Conservation (phyloP, 2,888 invertebrate species). For the Griposia aprilina region DNA sequence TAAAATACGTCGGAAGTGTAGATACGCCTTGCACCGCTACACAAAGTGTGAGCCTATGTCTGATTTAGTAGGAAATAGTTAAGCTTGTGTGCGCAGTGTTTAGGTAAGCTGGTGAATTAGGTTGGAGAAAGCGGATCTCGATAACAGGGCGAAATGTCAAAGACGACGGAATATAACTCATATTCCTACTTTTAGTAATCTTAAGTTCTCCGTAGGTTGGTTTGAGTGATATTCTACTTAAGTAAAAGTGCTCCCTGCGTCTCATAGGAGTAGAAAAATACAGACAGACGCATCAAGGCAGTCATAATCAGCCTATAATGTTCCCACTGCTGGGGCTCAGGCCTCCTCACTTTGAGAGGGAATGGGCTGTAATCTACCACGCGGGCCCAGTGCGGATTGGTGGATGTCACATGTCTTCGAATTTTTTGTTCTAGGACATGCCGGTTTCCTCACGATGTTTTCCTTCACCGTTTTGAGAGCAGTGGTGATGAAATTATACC, state of each 20-base stretch:
- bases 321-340: no score
- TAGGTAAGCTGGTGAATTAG: background rate
- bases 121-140: background rate
- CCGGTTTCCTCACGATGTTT: no score
- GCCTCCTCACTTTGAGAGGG: no score
- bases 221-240: background rate
- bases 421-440: no score
- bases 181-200: background rate
- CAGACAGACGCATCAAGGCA: background rate
- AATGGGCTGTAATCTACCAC: no score
- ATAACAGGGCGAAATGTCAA: background rate
- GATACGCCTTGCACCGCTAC: conserved; percentile 1
- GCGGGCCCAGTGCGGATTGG: no score
- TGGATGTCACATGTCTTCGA: no score
- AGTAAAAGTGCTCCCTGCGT: no score
- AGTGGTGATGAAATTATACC: no score
- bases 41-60: background rate
- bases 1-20: conserved; percentile 51
- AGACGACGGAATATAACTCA: background rate
- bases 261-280: background rate
- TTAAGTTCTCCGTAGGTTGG: background rate
- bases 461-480: no score
- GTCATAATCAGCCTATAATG: no score
- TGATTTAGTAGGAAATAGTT: background rate
- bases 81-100: background rate